Evolutionary conservation across 1,140 invertebrate genomes (phyloP), one percentile per base, ranked within the genome.

Genomic region (Psilanteris sp.): DNA sequence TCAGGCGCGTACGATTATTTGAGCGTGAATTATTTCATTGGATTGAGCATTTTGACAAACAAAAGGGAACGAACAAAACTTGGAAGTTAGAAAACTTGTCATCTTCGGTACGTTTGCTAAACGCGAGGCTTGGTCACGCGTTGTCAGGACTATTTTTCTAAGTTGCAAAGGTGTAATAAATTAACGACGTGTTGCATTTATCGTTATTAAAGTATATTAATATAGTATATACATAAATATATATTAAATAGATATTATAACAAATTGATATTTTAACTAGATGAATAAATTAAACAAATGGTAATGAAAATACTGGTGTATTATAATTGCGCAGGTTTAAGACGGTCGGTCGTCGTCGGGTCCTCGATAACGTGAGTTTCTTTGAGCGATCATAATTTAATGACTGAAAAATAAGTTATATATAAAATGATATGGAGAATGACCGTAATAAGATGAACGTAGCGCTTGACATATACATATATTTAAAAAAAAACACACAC

Each of bases 131-230:
- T 83, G 84, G 82, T 81, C 79, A 77, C 80, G 81, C 50, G 78
- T 81, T 81, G 75, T 80, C 82, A 85, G 70, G 80, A 87, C 80
- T 88, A 87, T 87, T 87, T 87, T 87, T 87, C 84, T 88, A 87
- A 88, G 80, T 88, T 88, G 84, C 87, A 85, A 88, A 87, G 73
- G 77, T 85, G 83, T 87, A 85, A 87, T 84, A 83, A 87, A 88
- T 85, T 85, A 87, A 85, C 78, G 68, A 87, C 80, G 86, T 76
- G 73, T 88, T 88, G 85, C 82, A 88, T 87, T 76, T 88, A 84
- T 87, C 86, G 84, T 88, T 87, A 87, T 83, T 87, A 88, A 83
- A 87, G 82, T 87, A 85, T 83, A 83, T 78, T 75, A 68, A 75
- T 78, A 80, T 75, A 80, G 78, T 80, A 79, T 82, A 80, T 81